These are phyloP conservation scores for Urocitellus parryii DNA, from an alignment of 2,113 vertebrate species.

Conservation along the genomic window DNA sequence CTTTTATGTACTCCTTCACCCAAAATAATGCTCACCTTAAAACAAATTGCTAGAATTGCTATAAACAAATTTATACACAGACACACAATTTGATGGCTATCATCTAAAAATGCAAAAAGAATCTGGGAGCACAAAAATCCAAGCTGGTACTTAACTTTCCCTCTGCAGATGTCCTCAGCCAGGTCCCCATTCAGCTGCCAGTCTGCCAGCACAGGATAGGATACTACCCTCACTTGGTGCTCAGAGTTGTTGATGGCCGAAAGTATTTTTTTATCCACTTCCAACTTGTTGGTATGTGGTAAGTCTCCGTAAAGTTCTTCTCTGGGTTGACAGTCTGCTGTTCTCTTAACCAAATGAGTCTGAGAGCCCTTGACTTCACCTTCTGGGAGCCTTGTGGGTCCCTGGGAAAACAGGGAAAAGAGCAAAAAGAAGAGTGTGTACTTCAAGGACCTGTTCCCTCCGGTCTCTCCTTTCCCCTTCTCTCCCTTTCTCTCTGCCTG, in stretches of 20 bases:
- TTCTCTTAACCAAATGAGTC: slow-evolving; percentile 39
- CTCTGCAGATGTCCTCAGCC: slow-evolving; percentile 65
- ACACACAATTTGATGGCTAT: background rate
- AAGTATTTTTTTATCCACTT: slow-evolving; percentile 30
- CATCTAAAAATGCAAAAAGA: slow-evolving; percentile 40
- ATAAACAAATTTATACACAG: background rate
- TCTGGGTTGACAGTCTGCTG: slow-evolving; percentile 54
- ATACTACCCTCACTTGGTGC: background rate
- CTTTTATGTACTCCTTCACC: background rate
- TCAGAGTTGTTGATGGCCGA: slow-evolving; percentile 21
- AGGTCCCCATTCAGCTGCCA: slow-evolving; percentile 47
- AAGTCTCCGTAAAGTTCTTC: slow-evolving; percentile 74
- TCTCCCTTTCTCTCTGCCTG: slow-evolving; percentile 77
- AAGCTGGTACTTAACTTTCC: slow-evolving; percentile 74
- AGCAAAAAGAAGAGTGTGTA: background rate
- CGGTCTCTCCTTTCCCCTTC: slow-evolving; percentile 54
- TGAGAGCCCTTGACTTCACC: slow-evolving; percentile 68
- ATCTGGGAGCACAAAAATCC: background rate
- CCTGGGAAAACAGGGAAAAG: slow-evolving; percentile 70
- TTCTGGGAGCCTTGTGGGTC: slow-evolving; percentile 64
- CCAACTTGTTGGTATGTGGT: slow-evolving; percentile 74
- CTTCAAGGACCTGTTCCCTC: slow-evolving; percentile 76
- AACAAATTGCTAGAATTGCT: background rate
- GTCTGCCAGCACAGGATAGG: slow-evolving; percentile 17
- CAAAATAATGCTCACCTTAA: background rate